A percentile compares a stretch with the other conserved stretches of the same genome.
These are phyloP conservation scores for Parelbella ahira DNA, from an alignment of 2,888 invertebrate genomes.

Conservation along the genomic window DNA sequence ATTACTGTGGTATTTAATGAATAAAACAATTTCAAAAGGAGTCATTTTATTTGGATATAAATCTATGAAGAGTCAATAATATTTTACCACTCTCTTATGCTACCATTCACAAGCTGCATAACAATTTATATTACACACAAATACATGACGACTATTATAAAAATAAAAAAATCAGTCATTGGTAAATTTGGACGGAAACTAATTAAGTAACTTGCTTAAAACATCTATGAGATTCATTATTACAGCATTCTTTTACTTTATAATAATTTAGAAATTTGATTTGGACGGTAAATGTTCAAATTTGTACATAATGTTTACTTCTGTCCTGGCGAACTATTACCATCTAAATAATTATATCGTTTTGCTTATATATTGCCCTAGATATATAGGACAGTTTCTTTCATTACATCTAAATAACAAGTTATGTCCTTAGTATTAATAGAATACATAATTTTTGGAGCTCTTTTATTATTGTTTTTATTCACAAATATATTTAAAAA, in stretches of 20 bases:
- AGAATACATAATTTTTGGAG: no score
- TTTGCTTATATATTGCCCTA: no score
- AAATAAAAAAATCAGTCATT: constrained; percentile 70
- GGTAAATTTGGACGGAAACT: constrained; percentile 77
- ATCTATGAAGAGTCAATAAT: constrained; percentile 56
- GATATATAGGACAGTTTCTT: no score
- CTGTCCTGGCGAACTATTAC: background rate
- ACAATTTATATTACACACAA: constrained; percentile 54
- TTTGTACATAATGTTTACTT: constrained; percentile 39
- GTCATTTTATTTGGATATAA: constrained; percentile 66
- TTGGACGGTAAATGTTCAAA: constrained; percentile 48
- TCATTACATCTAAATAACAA: no score
- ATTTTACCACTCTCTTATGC: constrained; percentile 48
- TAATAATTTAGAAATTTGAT: constrained; percentile 31
- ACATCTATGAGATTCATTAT: constrained; percentile 49
- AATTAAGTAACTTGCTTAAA: constrained; percentile 68
- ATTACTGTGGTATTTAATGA: no score
- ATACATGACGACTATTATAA: constrained; percentile 37
- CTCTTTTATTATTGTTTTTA: no score
- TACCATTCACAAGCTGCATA: constrained; percentile 49
- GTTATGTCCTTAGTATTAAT: no score
- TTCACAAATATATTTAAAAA: no score
- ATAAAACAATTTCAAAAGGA: constrained; percentile 28
- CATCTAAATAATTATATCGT: background rate
- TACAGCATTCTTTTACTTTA: constrained; percentile 29